These are phyloP conservation scores for Lophius americanus DNA, from an alignment of 2,797 vertebrate species.

Conservation along the genomic window DNA sequence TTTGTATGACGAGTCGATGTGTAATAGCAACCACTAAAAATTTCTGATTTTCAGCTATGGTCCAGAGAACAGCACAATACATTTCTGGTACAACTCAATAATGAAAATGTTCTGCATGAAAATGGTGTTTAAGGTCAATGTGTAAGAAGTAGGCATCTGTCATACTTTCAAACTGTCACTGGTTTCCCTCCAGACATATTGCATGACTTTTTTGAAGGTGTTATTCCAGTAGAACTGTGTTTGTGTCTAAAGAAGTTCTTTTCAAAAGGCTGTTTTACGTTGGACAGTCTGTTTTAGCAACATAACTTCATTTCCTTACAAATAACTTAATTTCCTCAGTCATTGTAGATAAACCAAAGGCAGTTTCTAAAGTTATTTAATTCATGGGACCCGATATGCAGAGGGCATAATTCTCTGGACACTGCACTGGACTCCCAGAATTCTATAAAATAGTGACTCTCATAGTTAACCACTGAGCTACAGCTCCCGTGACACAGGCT, in stretches of 20 bases:
- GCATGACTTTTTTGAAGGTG: neutral
- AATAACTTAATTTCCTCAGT: too few relatives aligned
- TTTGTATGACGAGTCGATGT: constrained; percentile 25
- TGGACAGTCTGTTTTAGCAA: too few relatives aligned
- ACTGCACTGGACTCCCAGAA: constrained; percentile 37
- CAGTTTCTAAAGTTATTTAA: constrained; percentile 22
- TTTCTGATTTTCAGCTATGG: constrained; percentile 1
- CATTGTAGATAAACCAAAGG: too few relatives aligned
- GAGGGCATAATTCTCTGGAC: constrained; percentile 41
- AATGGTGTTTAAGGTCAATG: neutral
- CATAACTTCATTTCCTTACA: too few relatives aligned
- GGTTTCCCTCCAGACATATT: constrained; percentile 2
- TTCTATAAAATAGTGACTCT: constrained; percentile 35
- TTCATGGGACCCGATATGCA: constrained; percentile 15
- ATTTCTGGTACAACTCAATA: neutral
- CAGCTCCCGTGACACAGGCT: constrained; percentile 15
- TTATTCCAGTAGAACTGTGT: neutral
- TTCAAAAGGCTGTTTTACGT: constrained; percentile 1
- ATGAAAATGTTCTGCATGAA: neutral
- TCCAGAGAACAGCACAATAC: constrained; percentile 25
- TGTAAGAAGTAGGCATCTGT: neutral
- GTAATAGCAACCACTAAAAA: constrained; percentile 10
- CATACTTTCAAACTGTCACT: neutral
- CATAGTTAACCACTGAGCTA: constrained; percentile 12
- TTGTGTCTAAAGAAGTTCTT: constrained; percentile 44